Evolutionary conservation across 2,113 vertebrate genomes (phyloP), one percentile per base, ranked within the genome.

Genomic region (Scartelaos histophorus): DNA sequence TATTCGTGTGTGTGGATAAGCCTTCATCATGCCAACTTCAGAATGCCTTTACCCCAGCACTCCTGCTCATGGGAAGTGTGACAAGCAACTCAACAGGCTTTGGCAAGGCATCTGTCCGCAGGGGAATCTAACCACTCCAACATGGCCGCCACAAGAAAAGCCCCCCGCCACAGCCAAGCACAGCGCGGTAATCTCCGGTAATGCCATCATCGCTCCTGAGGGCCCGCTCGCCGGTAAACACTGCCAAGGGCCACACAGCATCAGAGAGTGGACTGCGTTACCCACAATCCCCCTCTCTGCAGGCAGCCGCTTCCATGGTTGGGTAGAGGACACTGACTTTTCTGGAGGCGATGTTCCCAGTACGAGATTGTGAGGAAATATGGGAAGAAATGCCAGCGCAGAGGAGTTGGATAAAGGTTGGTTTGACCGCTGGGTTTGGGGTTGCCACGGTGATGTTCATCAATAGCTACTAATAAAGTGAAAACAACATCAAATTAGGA

Each of bases 41-140:
- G 85, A 86, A 83, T 79, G 78, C 75, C 87, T 82, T 79, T 75
- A 60, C 87, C 74, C 60, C 60, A 78, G 29, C 72, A 81, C 84
- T 88, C 83, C 78, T 87, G 84, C 84, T 81, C 82, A 75, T 88
- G 86, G 73, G 76, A 83, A 88, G 86, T 89, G 87, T 91, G 89
- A 89, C 87, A 88, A 89, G 88, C 83, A 87, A 81, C 87, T 89
- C 84, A 90, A 90, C 89, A 88, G 86, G 87, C 86, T 90, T 90
- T 90, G 86, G 84, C 81, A 83, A 70, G 67, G 83, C 84, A 88
- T 83, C 83, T 87, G 86, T 88, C 89, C 86, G 83, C 81, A 87
- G 87, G 85, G 79, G 75, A 81, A 67, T 70, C 60, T 2, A 73
- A 38, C 67, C 58, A 74, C 24, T 61, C 34, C 60, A 62, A 64